phyloP scores from a whole-genome alignment of 2,888 invertebrate species.

The Odontocolon sp. region DNA sequence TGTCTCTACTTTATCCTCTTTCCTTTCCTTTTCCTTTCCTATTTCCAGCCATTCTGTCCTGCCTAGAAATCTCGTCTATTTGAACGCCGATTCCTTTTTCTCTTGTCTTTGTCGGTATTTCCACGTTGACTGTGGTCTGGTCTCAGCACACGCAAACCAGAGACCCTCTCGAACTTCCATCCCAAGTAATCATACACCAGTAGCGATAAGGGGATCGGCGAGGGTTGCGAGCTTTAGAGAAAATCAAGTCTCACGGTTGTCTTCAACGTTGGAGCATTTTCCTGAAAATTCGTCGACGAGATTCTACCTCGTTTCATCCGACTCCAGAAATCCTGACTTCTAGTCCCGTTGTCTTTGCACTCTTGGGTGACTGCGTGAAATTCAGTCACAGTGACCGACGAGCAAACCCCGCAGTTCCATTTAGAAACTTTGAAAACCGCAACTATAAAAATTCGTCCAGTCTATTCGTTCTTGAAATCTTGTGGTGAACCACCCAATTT shows the following conservation, averaged over 20 bases:
- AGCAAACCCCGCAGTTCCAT: constrained; percentile 26
- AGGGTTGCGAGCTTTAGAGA: constrained; percentile 13
- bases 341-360: no score
- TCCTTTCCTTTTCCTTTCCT: not conserved
- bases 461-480: constrained; percentile 49
- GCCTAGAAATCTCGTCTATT: constrained; percentile 18
- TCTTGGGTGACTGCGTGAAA: no score
- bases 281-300: constrained; percentile 27
- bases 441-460: constrained; percentile 42
- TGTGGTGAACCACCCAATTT: constrained; percentile 43
- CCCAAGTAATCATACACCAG: not conserved
- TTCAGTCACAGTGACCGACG: constrained; percentile 2
- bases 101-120: not conserved
- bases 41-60: not conserved
- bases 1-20: constrained; percentile 24
- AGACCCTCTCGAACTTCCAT: constrained; percentile 27
- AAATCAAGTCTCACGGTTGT: constrained; percentile 28
- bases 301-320: constrained; percentile 55
- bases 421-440: constrained; percentile 36
- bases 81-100: constrained; percentile 20
- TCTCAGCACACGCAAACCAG: constrained; percentile 15
- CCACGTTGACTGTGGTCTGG: not conserved
- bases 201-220: not conserved
- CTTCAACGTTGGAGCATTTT: constrained; percentile 26
- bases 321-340: constrained; percentile 26